Evolutionary conservation across 2,113 vertebrate genomes (phyloP), one percentile per base, ranked within the genome.

Genomic region (Struthidea cinerea): DNA sequence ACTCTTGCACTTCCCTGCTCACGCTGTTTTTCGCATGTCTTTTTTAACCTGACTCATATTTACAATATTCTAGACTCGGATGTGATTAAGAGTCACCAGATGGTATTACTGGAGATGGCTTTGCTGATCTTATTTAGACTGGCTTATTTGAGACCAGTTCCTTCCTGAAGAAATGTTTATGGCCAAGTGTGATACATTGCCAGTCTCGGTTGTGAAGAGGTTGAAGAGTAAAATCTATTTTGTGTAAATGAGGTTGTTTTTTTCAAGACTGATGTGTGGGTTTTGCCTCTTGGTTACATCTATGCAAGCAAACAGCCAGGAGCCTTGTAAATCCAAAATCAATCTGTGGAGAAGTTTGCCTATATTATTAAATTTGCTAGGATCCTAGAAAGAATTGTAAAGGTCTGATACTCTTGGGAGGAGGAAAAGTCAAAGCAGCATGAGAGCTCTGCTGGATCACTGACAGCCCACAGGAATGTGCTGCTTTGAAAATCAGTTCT

Each of bases 361-460:
- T 86, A 7, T 85, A 74, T 94, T 91, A 95, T 94, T 90, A 96
- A 77, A 90, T 94, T 84, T 88, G 23, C 35, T 87, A 32, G 30
- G 50, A 88, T 93, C 64, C 85, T 88, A 93, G 84, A 91, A 95
- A 91, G 63, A 91, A 88, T 59, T 91, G 63, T 55, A 71, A 82
- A 89, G 65, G 71, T 73, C 78, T 94, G 75, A 68, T 74, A 60
- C 78, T 94, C 71, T 55, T 27, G 56, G n/a, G 87, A 84, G 41
- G 53, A 84, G 75, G 53, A 89, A 90, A 93, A 95, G 56, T 87
- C 94, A 79, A 95, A 93, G 84, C 90, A 86, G 78, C 3, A 0
- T 89, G 82, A 87, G 76, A 96, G 73, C 81, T 91, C 86, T 94
- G 96, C 91, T 87, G 92, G 95, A 96, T 95, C 77, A 50, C 82